A percentile compares a stretch with the other conserved stretches of the same genome.
These are phyloP conservation scores for Cepaea hortensis DNA, from an alignment of 2,888 invertebrate species.

Conservation along the genomic window DNA sequence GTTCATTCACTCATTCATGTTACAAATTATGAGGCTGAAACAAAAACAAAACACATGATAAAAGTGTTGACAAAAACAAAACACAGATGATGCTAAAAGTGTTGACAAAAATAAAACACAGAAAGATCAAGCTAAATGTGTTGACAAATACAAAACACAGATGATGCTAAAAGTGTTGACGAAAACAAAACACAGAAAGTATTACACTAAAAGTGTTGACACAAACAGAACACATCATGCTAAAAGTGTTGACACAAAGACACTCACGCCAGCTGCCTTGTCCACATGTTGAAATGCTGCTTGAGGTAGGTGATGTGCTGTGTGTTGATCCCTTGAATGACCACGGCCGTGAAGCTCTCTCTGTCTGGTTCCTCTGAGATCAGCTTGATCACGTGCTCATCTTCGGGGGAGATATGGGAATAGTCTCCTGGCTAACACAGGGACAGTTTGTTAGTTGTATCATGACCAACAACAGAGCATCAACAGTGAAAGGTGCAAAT, in stretches of 20 bases:
- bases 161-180: no score
- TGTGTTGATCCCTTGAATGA: conserved; percentile 71
- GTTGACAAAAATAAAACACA: no score
- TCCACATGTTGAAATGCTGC: conserved; percentile 69
- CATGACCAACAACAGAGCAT: background rate
- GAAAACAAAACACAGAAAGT: no score
- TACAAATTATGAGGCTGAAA: no score
- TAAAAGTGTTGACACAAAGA: background rate
- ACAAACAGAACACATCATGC: no score
- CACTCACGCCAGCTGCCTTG: conserved; percentile 74
- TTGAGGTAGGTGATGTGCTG: conserved; percentile 73
- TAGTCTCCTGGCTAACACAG: conserved; percentile 70
- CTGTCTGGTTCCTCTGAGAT: conserved; percentile 68
- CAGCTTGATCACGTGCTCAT: conserved; percentile 67
- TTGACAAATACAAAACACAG: background rate
- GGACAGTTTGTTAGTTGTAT: background rate
- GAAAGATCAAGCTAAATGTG: background rate
- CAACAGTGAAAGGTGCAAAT: no score
- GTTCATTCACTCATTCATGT: no score
- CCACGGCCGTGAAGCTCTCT: conserved; percentile 74
- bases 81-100: no score
- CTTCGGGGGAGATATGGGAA: conserved; percentile 68
- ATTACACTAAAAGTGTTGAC: no score
- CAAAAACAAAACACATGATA: no score
- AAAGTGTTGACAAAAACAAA: no score